Conservation (phyloP, 2,888 invertebrate genomes). For the Carterocephalus palaemon region DNA sequence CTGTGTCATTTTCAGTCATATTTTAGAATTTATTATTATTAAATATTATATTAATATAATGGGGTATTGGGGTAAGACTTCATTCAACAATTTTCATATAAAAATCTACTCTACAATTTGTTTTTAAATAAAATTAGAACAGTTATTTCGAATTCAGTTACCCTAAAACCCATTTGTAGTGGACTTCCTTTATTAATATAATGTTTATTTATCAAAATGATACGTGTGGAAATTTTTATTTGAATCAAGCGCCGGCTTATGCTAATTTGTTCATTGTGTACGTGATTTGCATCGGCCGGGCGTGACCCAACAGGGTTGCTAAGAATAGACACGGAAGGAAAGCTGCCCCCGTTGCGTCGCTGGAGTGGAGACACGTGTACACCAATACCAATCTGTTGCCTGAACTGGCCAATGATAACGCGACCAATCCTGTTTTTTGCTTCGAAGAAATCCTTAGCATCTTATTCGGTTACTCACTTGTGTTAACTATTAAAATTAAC, state of each 20-base stretch:
- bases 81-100: no score
- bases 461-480: background rate
- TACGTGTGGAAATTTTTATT: constrained; percentile 37
- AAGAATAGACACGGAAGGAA: constrained; percentile 76
- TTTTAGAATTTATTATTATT: no score
- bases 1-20: no score
- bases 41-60: no score
- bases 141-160: no score
- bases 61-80: no score
- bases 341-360: constrained; percentile 55
- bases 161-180: constrained; percentile 1
- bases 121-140: no score
- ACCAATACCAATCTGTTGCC: constrained; percentile 36
- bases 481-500: no score
- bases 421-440: constrained; percentile 16
- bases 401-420: constrained; percentile 13
- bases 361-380: constrained; percentile 62
- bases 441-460: background rate
- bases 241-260: constrained; percentile 45
- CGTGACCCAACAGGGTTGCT: constrained; percentile 60
- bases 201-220: constrained; percentile 15
- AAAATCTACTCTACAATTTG: no score
- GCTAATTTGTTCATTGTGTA: constrained; percentile 62
- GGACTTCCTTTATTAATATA: constrained; percentile 26
- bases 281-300: constrained; percentile 65